Conservation (phyloP, 2,113 vertebrate genomes). For the Zosterops lateralis region DNA sequence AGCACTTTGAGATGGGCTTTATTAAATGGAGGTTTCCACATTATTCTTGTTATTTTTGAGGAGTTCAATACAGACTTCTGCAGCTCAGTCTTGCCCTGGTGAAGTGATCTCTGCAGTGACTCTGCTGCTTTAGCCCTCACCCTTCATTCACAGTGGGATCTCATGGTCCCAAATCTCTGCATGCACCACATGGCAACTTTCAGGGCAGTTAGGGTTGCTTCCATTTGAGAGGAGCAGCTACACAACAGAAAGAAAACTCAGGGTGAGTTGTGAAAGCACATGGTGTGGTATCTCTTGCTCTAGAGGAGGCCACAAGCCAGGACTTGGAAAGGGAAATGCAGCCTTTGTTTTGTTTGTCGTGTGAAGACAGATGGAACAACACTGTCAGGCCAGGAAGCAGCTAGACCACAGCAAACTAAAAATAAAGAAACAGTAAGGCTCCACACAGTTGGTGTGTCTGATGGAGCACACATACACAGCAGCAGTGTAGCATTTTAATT, state of each 20-base stretch:
- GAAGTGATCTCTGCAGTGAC: not conserved
- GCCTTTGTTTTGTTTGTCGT: not conserved
- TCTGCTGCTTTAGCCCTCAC: not conserved
- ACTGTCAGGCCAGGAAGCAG: not conserved
- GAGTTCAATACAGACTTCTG: not conserved
- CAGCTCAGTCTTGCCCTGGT: not conserved
- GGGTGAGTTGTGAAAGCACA: not conserved
- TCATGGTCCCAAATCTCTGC: not conserved
- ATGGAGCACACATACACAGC: not conserved
- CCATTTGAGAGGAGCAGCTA: not conserved
- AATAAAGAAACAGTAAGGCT: constrained; percentile 12
- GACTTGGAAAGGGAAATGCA: not conserved
- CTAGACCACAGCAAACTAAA: constrained; percentile 41
- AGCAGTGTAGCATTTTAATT: not conserved
- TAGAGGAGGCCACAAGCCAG: not conserved
- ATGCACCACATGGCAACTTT: not conserved
- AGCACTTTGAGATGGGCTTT: not conserved
- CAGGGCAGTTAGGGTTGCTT: not conserved
- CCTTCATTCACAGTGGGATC: not conserved
- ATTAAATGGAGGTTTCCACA: not conserved
- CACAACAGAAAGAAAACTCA: not conserved
- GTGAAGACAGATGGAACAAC: not conserved
- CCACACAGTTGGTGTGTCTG: not conserved
- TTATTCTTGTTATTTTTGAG: not conserved
- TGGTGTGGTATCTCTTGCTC: not conserved